Evolutionary conservation across 2,888 invertebrate genomes (phyloP).

Genomic region (Napeogenes sylphis): DNA sequence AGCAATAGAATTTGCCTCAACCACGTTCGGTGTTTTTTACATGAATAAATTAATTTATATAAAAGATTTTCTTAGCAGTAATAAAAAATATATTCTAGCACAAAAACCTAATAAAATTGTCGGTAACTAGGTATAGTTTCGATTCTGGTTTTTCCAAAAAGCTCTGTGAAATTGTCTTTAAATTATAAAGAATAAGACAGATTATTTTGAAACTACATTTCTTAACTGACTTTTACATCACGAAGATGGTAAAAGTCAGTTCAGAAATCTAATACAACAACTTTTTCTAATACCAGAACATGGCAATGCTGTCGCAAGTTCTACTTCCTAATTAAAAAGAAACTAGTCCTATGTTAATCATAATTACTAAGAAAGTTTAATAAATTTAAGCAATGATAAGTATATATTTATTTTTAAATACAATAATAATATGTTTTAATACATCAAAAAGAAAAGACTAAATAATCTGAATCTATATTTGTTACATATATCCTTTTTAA

Average conservation of each 20-base stretch:
- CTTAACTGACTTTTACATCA: background rate
- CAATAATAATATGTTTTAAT: background rate
- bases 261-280: slow-evolving; percentile 38
- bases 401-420: slow-evolving; percentile 1
- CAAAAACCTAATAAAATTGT: no score
- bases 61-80: no score
- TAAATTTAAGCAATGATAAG: background rate
- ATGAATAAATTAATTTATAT: no score
- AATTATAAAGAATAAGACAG: no score
- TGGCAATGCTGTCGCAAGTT: slow-evolving; percentile 50
- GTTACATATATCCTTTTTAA: no score
- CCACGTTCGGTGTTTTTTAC: no score
- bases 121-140: no score
- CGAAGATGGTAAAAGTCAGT: background rate
- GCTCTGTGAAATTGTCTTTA: no score
- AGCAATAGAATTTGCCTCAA: no score
- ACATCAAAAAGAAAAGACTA: background rate
- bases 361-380: slow-evolving; percentile 7
- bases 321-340: slow-evolving; percentile 64
- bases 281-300: slow-evolving; percentile 43
- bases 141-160: no score
- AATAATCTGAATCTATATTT: background rate
- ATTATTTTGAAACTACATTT: background rate
- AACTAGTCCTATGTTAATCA: slow-evolving; percentile 39
- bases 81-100: no score